phyloP scores from a whole-genome alignment of 2,888 invertebrate species.

The Thecocarcelia acutangulata region DNA sequence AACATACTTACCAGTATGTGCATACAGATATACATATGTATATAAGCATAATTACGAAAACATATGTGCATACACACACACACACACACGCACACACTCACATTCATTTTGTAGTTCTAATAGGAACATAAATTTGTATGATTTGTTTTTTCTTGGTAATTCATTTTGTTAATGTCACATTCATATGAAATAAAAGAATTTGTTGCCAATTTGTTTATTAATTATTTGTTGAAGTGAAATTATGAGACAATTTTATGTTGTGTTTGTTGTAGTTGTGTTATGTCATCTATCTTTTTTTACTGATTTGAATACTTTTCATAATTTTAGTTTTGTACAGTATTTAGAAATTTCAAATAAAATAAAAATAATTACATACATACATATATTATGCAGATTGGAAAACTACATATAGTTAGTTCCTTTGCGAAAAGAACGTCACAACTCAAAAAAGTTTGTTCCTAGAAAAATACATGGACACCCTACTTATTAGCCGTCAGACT shows the following conservation, averaged over 20 bases:
- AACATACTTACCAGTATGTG: not conserved
- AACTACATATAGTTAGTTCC: too few relatives aligned
- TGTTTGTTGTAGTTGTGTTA: not conserved
- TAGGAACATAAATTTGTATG: not conserved
- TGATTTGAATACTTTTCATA: constrained; percentile 11
- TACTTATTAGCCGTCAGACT: too few relatives aligned
- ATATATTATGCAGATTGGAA: too few relatives aligned
- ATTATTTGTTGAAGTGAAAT: constrained; percentile 61
- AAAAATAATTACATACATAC: not conserved
- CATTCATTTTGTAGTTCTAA: not conserved
- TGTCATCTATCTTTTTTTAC: not conserved
- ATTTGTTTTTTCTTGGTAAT: constrained; percentile 18
- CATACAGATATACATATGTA: too few relatives aligned
- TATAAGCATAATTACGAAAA: too few relatives aligned
- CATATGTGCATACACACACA: too few relatives aligned
- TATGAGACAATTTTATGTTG: constrained; percentile 50
- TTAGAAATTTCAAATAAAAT: constrained; percentile 3
- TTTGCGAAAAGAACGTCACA: too few relatives aligned
- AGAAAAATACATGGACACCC: too few relatives aligned
- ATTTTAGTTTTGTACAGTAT: constrained; percentile 18
- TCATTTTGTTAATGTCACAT: constrained; percentile 37
- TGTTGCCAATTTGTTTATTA: constrained; percentile 63
- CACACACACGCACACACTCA: too few relatives aligned
- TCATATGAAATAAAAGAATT: constrained; percentile 41
- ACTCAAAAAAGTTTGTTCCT: too few relatives aligned